A percentile compares a stretch with the other conserved stretches of the same genome.
These are phyloP conservation scores for Porites evermanni DNA, from an alignment of 92 coral and sea anemone genomes.

Conservation along the genomic window DNA sequence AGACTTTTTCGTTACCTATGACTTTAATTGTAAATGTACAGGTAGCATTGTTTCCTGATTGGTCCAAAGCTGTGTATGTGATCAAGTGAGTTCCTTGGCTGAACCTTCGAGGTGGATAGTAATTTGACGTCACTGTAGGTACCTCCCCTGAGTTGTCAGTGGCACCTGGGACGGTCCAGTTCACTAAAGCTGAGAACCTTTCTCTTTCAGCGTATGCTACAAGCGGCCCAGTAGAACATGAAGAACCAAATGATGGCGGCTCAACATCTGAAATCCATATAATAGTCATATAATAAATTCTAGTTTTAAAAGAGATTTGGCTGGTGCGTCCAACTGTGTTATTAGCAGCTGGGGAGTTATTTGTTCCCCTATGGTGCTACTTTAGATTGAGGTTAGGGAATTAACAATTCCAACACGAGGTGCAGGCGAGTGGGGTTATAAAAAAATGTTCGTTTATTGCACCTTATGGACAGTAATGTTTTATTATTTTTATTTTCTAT, in stretches of 20 bases:
- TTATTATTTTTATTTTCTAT: too few species aligned
- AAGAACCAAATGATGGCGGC: slow-evolving; percentile 46
- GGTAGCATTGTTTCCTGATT: slow-evolving; percentile 46
- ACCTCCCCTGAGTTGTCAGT: slow-evolving; percentile 63
- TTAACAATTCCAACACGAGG: too few species aligned
- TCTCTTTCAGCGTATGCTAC: slow-evolving; percentile 26
- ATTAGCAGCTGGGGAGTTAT: too few species aligned
- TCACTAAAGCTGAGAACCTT: slow-evolving; percentile 34
- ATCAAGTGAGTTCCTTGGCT: slow-evolving; percentile 40
- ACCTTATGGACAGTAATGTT: too few species aligned
- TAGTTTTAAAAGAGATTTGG: too few species aligned
- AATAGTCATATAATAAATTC: too few species aligned
- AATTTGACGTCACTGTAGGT: slow-evolving; percentile 19
- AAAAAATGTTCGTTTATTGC: too few species aligned
- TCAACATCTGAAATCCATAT: slow-evolving; percentile 30
- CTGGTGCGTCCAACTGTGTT: too few species aligned
- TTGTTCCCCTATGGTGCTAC: too few species aligned
- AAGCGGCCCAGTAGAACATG: slow-evolving; percentile 26
- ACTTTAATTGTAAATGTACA: slow-evolving; percentile 51
- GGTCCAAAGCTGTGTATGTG: slow-evolving; percentile 63
- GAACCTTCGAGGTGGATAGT: slow-evolving; percentile 30
- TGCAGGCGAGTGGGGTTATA: too few species aligned
- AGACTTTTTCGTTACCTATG: slow-evolving; percentile 40
- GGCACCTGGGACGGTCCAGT: slow-evolving; percentile 57
- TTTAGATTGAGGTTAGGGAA: too few species aligned